phyloP scores from a whole-genome alignment of 2,113 vertebrate species.

The Apistogramma diplotaenia region DNA sequence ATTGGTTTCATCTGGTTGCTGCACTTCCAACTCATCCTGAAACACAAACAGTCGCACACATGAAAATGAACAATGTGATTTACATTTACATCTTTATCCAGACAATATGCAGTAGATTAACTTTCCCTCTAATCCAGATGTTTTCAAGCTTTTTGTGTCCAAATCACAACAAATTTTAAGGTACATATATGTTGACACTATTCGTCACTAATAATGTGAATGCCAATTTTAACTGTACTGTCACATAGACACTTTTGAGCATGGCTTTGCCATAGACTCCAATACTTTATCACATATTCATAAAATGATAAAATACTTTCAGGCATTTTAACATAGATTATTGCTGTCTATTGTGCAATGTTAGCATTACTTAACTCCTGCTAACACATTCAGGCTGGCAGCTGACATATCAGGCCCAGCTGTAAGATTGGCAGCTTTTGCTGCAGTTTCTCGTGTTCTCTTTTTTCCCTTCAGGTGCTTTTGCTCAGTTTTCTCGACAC shows the following conservation, averaged over 20 bases:
- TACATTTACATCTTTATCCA: neutral
- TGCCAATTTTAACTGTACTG: neutral
- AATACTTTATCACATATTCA: neutral
- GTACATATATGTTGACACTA: neutral
- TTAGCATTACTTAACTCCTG: neutral
- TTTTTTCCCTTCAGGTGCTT: too few relatives aligned
- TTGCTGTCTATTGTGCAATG: neutral
- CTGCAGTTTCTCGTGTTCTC: too few relatives aligned
- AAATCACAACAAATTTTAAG: neutral
- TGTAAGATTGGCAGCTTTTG: too few relatives aligned
- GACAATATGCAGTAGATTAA: neutral
- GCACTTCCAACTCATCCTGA: constrained; percentile 91
- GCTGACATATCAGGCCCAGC: too few relatives aligned
- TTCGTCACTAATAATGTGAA: neutral
- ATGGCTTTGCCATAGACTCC: neutral
- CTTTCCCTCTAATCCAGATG: neutral
- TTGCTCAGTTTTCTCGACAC: too few relatives aligned
- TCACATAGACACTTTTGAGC: neutral
- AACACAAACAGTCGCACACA: constrained; percentile 6
- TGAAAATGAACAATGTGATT: neutral
- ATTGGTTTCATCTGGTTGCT: constrained; percentile 86
- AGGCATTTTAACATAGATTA: neutral
- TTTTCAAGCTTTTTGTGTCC: neutral
- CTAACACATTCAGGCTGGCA: neutral
- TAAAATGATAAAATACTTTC: neutral